Base-by-base conservation (phyloP, 2,113 vertebrate genomes). In the Melanotaenia duboulayi region DNA sequence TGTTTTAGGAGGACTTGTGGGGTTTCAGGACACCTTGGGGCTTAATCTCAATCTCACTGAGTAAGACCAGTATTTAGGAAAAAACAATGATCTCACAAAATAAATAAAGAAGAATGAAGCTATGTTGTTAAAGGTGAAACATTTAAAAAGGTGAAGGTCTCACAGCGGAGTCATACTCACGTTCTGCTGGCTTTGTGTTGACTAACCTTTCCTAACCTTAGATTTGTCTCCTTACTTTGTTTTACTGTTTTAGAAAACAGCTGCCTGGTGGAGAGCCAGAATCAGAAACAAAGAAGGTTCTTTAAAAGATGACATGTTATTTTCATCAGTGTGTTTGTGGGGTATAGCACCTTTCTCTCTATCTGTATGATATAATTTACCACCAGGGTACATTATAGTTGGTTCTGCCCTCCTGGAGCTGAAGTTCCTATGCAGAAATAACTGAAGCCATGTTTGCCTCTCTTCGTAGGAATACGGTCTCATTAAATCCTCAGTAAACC, bases 271-370 rank as follows among this genome's bases (percentile, higher is more conserved):
- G 65, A 87, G 80, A 87, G n/a, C 42, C 56, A 74, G 66, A 58
- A 82, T 80, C 0, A 71, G 77, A 85, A 86, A 90, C 86, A 88
- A 88, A 74, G 74, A 70, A 81, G 75, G 84, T 52, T 77, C 76
- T 84, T 67, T 86, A 76, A 87, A 72, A 78, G 52, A 77, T 59
- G 72, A 28, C n/a, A 14, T 59, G 65, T 73, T 82, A 70, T 80
- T 81, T 64, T 66, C 52, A 73, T 87, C 66, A 72, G 50, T 84
- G 80, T 81, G 73, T 69, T 67, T 65, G 61, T 39, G 67, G 55
- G 65, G 76, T 82, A 55, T 13, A 39, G 54, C 52, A 76, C 73
- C 54, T 61, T 81, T 84, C 55, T 52, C 76, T 67, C 65, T 55
- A 49, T 82, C 80, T 22, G 32, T 58, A 59, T 85, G 56, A 84